A percentile compares a stretch with the other conserved stretches of the same genome.
phyloP scores from a whole-genome alignment of 92 coral and sea anemone genomes.

The Zoanthus gigantus region DNA sequence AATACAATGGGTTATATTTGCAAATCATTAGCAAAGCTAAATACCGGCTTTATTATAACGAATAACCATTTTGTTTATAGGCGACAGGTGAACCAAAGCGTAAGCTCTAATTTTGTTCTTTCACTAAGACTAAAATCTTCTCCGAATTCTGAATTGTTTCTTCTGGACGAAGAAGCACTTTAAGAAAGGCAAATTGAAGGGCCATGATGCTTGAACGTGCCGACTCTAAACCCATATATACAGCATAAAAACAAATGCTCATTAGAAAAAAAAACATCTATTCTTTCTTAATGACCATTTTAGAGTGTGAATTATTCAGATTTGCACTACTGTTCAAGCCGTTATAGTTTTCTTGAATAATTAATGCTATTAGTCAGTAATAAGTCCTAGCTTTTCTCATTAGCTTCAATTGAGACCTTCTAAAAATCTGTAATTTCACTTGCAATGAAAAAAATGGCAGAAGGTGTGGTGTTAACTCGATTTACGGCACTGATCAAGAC shows the following conservation, averaged over 20 bases:
- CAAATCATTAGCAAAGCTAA: slow-evolving; percentile 40
- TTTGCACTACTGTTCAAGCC: slow-evolving; percentile 34
- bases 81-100: slow-evolving; percentile 25
- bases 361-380: slow-evolving; percentile 46
- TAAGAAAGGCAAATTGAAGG: slow-evolving; percentile 42
- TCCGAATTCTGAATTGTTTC: slow-evolving; percentile 15
- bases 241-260: slow-evolving; percentile 36
- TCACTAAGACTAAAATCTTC: slow-evolving; percentile 25
- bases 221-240: slow-evolving; percentile 18
- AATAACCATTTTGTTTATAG: slow-evolving; percentile 40
- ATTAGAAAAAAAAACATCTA: slow-evolving; percentile 10
- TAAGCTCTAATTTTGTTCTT: slow-evolving; percentile 19
- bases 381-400: slow-evolving; percentile 37
- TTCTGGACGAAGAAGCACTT: not conserved
- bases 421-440: slow-evolving; percentile 50
- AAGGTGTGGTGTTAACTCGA: slow-evolving; percentile 41
- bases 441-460: slow-evolving; percentile 15
- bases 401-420: slow-evolving; percentile 31
- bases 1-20: slow-evolving; percentile 31
- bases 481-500: not conserved
- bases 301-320: slow-evolving; percentile 33
- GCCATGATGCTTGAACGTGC: slow-evolving; percentile 22
- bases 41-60: slow-evolving; percentile 14
- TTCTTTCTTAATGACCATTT: slow-evolving; percentile 38
- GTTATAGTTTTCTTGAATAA: slow-evolving; percentile 41